phyloP scores from a whole-genome alignment of 2,888 invertebrate genomes.

The Chymomyza procnemis region DNA sequence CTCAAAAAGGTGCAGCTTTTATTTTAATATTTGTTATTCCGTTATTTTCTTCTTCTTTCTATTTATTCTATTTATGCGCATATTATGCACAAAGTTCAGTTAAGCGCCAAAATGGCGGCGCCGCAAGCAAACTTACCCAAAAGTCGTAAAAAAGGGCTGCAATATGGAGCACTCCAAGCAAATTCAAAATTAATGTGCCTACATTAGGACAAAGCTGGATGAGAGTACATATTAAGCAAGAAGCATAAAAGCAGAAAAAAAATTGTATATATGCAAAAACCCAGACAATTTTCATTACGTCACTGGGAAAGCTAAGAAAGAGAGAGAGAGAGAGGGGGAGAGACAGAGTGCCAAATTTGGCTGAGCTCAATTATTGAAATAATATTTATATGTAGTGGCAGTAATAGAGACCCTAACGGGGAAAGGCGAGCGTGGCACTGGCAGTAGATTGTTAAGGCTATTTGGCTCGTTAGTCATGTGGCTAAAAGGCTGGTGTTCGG shows the following conservation, averaged over 20 bases:
- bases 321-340: no score
- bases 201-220: background rate
- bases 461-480: background rate
- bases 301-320: background rate
- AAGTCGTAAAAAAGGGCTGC: slow-evolving; percentile 43
- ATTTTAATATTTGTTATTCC: background rate
- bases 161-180: slow-evolving; percentile 4
- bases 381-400: slow-evolving; percentile 63
- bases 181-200: slow-evolving; percentile 67
- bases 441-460: slow-evolving; percentile 13
- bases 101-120: slow-evolving; percentile 8
- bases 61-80: slow-evolving; percentile 53
- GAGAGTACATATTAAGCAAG: background rate
- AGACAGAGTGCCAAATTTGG: background rate
- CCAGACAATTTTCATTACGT: background rate
- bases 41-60: no score
- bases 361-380: slow-evolving; percentile 67
- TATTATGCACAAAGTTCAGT: slow-evolving; percentile 65
- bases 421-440: slow-evolving; percentile 29
- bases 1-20: background rate
- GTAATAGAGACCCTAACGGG: slow-evolving; percentile 19
- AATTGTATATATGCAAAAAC: background rate
- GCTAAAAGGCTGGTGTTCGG: slow-evolving; percentile 22
- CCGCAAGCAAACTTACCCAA: background rate
- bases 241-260: background rate